Percentiles rank a stretch among this genome's conserved stretches.
Conservation (phyloP, 1,140 invertebrate species). For the Aethina tumida region DNA sequence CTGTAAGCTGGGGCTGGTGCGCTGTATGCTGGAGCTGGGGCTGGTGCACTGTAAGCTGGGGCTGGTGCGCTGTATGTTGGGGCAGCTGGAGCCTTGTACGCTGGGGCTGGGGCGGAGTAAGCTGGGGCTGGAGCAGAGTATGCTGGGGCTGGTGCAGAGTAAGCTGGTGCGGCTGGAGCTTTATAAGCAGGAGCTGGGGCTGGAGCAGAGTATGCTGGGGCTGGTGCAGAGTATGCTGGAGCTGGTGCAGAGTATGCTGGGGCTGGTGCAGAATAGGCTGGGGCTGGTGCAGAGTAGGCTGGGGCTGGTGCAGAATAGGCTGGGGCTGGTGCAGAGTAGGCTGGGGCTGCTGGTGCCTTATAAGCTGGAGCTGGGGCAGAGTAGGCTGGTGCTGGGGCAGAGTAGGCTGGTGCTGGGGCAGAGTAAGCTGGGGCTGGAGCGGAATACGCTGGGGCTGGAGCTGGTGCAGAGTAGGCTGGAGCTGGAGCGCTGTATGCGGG, state of each 20-base stretch:
- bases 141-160: constrained; percentile 9
- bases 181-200: background rate
- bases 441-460: constrained; percentile 8
- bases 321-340: constrained; percentile 8
- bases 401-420: constrained; percentile 6
- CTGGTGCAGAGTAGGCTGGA: constrained; percentile 13
- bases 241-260: background rate
- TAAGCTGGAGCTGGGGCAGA: constrained; percentile 6
- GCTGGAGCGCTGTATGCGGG: constrained; percentile 14
- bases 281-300: constrained; percentile 3
- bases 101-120: constrained; percentile 8
- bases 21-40: background rate
- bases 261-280: background rate
- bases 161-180: constrained; percentile 10
- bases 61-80: constrained; percentile 8
- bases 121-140: constrained; percentile 10
- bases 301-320: constrained; percentile 2
- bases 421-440: constrained; percentile 10
- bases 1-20: constrained; percentile 6
- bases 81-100: constrained; percentile 5
- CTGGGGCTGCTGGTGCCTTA: constrained; percentile 7
- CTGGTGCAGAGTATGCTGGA: constrained; percentile 5
- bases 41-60: constrained; percentile 3
- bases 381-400: constrained; percentile 6
- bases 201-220: constrained; percentile 9